Conservation (phyloP, 2,797 vertebrate genomes). For the Clarias platycephalus region DNA sequence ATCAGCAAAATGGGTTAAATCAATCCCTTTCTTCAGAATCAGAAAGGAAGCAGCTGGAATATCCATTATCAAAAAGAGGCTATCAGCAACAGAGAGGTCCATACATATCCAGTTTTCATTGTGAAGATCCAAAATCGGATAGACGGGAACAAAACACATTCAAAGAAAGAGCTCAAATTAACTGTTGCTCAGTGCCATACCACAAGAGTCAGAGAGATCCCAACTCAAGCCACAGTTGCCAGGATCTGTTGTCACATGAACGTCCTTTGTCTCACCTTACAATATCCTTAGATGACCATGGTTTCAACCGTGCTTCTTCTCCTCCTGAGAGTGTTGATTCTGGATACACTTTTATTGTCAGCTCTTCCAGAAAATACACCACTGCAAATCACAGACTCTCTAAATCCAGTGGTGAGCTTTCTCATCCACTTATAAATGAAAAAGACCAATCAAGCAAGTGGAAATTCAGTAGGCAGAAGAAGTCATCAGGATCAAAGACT, state of each 20-base stretch:
- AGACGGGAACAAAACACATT: conserved; percentile 48
- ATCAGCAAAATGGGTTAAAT: conserved; percentile 47
- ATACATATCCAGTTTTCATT: conserved; percentile 55
- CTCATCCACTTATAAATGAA: conserved; percentile 59
- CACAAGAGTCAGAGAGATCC: conserved; percentile 57
- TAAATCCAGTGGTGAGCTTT: conserved; percentile 73
- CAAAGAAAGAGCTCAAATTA: conserved; percentile 44
- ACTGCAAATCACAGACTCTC: conserved; percentile 64
- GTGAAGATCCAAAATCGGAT: conserved; percentile 44
- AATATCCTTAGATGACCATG: conserved; percentile 71
- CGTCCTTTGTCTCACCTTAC: conserved; percentile 65
- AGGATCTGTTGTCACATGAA: conserved; percentile 65
- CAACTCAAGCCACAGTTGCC: conserved; percentile 68
- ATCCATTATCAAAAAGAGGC: conserved; percentile 61
- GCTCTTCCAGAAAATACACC: conserved; percentile 65
- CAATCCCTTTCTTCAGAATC: conserved; percentile 49
- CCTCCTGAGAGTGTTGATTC: conserved; percentile 79
- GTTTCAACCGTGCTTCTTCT: conserved; percentile 68
- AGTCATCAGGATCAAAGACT: conserved; percentile 43
- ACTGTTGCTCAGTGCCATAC: conserved; percentile 48
- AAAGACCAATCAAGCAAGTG: conserved; percentile 58
- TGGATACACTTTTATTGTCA: conserved; percentile 78
- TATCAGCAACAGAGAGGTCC: conserved; percentile 50
- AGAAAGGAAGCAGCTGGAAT: conserved; percentile 54
- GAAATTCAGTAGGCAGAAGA: conserved; percentile 54